Evolutionary conservation across 2,888 invertebrate genomes (phyloP), one percentile per base, ranked within the genome.

Genomic region (Noctua janthina): DNA sequence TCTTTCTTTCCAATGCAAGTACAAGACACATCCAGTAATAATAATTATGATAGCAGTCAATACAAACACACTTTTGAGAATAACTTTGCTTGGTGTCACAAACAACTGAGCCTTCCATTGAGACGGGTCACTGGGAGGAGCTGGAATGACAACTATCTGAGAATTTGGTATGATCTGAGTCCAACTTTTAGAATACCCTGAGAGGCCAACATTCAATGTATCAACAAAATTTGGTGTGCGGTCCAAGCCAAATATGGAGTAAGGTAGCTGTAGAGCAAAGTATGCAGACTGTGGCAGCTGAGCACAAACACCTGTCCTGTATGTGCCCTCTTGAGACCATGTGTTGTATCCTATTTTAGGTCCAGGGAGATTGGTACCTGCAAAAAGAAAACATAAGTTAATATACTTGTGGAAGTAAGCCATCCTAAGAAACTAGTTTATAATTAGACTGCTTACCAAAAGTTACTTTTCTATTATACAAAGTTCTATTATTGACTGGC

Each of bases 151-250:
- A 59, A 99, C 98, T 95, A 99, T 98, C 95, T 99, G 99, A 0
- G 99, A 99, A 93, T 99, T 99, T 0, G 99, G 99, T 93, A 99
- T 99, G 76, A 99, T 98, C 94, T 99, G 99, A 0, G 98, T 98
- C 98, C 99, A 99, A 80, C 98, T 98, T 87, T 98, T 98, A 0
- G 97, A 98, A 91, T 97, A 97, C 79, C 97, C 97, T n/a, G 97
- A 98, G 73, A 98, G 95, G 15, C 99, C 99, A 3, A 99, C 99
- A 78, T 98, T 98, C 59, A 99, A 96, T 20, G 97, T 98, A 92
- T 99, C 99, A 0, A 99, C 99, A 96, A 99, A 99, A 96, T 99
- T 99, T 2, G 99, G 99, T 62, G 99, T 99, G 81, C 99, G 98
- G 5, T 99, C 99, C n/a, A 99, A 97, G 3, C 99, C 99, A 95